phyloP scores from a whole-genome alignment of 2,888 invertebrate genomes.

The Stenotaenia linearis region DNA sequence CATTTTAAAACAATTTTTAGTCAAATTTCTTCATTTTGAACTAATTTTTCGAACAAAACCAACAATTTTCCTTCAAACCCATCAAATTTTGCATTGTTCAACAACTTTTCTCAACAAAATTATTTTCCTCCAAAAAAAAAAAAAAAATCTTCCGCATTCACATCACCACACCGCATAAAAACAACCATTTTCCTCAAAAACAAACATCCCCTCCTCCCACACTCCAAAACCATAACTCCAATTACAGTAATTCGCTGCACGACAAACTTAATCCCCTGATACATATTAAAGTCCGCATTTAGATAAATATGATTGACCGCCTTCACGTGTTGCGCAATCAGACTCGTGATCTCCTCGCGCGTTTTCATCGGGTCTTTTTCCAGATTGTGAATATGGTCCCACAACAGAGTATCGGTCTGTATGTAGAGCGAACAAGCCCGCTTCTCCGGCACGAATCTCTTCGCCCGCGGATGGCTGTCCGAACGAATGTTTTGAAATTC shows the following conservation, averaged over 20 bases:
- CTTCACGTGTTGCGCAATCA: slow-evolving; percentile 97
- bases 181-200: too few relatives aligned
- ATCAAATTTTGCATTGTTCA: too few relatives aligned
- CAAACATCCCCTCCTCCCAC: too few relatives aligned
- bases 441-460: slow-evolving; percentile 43
- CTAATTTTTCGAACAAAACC: too few relatives aligned
- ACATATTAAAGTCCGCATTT: slow-evolving; percentile 91
- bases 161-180: too few relatives aligned
- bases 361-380: slow-evolving; percentile 66
- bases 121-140: too few relatives aligned
- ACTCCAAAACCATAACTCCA: too few relatives aligned
- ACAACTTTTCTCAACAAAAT: too few relatives aligned
- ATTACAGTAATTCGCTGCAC: slow-evolving; percentile 77
- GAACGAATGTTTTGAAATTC: slow-evolving; percentile 36
- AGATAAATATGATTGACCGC: slow-evolving; percentile 96
- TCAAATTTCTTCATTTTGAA: too few relatives aligned
- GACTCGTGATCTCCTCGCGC: slow-evolving; percentile 89
- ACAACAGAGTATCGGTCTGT: slow-evolving; percentile 96
- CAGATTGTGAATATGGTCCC: slow-evolving; percentile 77
- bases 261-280: slow-evolving; percentile 93
- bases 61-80: too few relatives aligned
- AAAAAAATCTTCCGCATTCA: too few relatives aligned
- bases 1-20: too few relatives aligned
- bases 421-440: slow-evolving; percentile 85
- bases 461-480: not conserved